A percentile compares a stretch with the other conserved stretches of the same genome.
These are phyloP conservation scores for Knipowitschia caucasica DNA, from an alignment of 2,797 vertebrate species.

Conservation along the genomic window DNA sequence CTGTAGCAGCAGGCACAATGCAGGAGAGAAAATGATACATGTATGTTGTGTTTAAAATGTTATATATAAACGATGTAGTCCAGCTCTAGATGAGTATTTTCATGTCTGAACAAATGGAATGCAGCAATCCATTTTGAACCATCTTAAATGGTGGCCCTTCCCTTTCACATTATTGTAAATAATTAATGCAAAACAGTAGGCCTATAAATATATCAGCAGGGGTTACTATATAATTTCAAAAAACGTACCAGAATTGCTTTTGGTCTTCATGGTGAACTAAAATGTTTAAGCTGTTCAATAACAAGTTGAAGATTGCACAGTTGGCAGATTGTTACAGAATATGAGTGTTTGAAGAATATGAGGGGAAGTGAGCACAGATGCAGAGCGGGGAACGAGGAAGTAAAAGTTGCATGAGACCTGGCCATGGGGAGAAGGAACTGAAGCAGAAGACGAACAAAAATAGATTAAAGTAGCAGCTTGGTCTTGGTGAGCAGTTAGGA, in stretches of 20 bases:
- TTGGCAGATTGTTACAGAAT: not conserved
- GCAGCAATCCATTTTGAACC: too few species aligned
- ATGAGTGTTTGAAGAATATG: slow-evolving; percentile 21
- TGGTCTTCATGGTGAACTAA: not conserved
- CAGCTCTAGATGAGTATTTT: too few species aligned
- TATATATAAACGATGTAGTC: too few species aligned
- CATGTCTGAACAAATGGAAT: too few species aligned
- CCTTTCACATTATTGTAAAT: not conserved
- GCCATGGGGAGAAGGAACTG: slow-evolving; percentile 61
- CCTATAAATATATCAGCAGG: too few species aligned
- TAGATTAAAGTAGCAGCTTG: slow-evolving; percentile 59
- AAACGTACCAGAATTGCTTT: not conserved
- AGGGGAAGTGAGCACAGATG: slow-evolving; percentile 55
- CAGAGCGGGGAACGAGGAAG: slow-evolving; percentile 44
- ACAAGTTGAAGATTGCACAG: not conserved
- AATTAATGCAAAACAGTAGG: not conserved
- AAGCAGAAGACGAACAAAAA: slow-evolving; percentile 65
- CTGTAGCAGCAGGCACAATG: slow-evolving; percentile 18
- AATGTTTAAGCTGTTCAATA: not conserved
- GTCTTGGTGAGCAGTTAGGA: slow-evolving; percentile 14
- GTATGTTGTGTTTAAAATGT: too few species aligned
- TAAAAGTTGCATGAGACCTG: slow-evolving; percentile 74
- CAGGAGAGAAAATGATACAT: not conserved
- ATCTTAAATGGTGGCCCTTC: not conserved
- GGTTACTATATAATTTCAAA: too few species aligned